Conservation (phyloP, 1,140 invertebrate species). For the Onthophagus taurus region DNA sequence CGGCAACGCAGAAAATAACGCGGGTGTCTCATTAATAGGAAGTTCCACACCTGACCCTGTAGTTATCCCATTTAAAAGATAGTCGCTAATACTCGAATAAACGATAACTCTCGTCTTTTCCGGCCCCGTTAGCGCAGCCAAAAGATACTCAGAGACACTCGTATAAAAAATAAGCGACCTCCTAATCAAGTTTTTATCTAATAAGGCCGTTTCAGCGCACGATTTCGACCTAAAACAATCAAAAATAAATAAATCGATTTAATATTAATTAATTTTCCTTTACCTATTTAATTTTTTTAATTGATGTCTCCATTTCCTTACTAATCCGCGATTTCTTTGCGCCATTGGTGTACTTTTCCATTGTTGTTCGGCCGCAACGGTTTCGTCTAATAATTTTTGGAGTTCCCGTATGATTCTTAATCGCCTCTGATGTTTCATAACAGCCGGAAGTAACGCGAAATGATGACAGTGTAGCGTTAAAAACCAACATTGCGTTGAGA, state of each 20-base stretch:
- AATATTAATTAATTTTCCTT: not conserved
- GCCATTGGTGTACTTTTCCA: slow-evolving; percentile 73
- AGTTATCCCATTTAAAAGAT: too few species aligned
- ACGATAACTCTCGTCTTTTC: slow-evolving; percentile 38
- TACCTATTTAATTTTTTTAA: slow-evolving; percentile 54
- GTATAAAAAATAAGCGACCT: slow-evolving; percentile 80
- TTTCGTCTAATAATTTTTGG: slow-evolving; percentile 84
- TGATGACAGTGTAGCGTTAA: slow-evolving; percentile 90
- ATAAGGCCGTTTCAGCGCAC: slow-evolving; percentile 77
- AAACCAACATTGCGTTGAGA: slow-evolving; percentile 95
- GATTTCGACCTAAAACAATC: slow-evolving; percentile 57
- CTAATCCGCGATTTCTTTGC: slow-evolving; percentile 72
- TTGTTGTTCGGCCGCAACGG: slow-evolving; percentile 67
- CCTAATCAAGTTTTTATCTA: slow-evolving; percentile 71
- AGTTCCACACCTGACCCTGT: too few species aligned
- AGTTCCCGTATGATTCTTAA: slow-evolving; percentile 75
- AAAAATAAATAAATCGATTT: slow-evolving; percentile 9
- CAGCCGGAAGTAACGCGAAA: slow-evolving; percentile 75
- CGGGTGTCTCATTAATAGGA: slow-evolving; percentile 57
- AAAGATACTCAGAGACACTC: slow-evolving; percentile 68
- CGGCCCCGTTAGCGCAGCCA: slow-evolving; percentile 49
- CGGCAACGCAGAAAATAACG: slow-evolving; percentile 78
- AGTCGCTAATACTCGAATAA: too few species aligned
- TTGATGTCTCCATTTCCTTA: slow-evolving; percentile 81
- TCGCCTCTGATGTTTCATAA: slow-evolving; percentile 79